Evolutionary conservation across 2,797 vertebrate genomes (phyloP).

Genomic region (Takifugu ocellatus): DNA sequence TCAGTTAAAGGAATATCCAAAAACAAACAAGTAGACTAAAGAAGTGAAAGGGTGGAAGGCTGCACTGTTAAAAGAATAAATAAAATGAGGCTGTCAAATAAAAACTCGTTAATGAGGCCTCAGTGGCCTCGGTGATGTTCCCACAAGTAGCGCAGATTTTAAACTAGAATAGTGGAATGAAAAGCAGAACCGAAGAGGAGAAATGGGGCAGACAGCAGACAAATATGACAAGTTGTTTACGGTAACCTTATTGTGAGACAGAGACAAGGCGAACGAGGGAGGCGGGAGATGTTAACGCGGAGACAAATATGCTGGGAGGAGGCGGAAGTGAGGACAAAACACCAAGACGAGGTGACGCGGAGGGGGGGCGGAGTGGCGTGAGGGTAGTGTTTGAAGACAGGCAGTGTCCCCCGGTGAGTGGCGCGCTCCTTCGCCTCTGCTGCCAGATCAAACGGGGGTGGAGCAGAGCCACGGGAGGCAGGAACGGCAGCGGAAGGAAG

Average conservation of each 20-base stretch:
- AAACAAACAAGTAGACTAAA: slow-evolving; percentile 23
- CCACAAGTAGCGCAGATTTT: slow-evolving; percentile 38
- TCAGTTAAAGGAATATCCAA: slow-evolving; percentile 25
- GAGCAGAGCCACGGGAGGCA: slow-evolving; percentile 44
- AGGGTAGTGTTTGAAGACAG: slow-evolving; percentile 60
- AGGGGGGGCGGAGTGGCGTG: slow-evolving; percentile 21
- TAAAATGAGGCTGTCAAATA: slow-evolving; percentile 20
- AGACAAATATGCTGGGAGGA: slow-evolving; percentile 54
- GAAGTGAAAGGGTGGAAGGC: neutral
- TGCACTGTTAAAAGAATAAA: slow-evolving; percentile 34
- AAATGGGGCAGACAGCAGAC: slow-evolving; percentile 30
- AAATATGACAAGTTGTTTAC: slow-evolving; percentile 44
- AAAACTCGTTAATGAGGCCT: slow-evolving; percentile 15
- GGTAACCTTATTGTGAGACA: slow-evolving; percentile 26
- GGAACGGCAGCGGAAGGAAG: slow-evolving; percentile 37
- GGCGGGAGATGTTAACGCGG: slow-evolving; percentile 45
- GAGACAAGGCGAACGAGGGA: slow-evolving; percentile 24
- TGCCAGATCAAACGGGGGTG: slow-evolving; percentile 62
- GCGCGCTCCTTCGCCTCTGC: slow-evolving; percentile 44
- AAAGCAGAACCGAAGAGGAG: neutral
- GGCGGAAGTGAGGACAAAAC: slow-evolving; percentile 45
- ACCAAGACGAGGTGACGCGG: slow-evolving; percentile 55
- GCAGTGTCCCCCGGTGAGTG: slow-evolving; percentile 61
- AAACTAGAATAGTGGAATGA: slow-evolving; percentile 27
- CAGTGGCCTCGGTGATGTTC: slow-evolving; percentile 21